Evolutionary conservation across 1,140 invertebrate genomes (phyloP), one percentile per base, ranked within the genome.

Genomic region (Heliothis virescens): DNA sequence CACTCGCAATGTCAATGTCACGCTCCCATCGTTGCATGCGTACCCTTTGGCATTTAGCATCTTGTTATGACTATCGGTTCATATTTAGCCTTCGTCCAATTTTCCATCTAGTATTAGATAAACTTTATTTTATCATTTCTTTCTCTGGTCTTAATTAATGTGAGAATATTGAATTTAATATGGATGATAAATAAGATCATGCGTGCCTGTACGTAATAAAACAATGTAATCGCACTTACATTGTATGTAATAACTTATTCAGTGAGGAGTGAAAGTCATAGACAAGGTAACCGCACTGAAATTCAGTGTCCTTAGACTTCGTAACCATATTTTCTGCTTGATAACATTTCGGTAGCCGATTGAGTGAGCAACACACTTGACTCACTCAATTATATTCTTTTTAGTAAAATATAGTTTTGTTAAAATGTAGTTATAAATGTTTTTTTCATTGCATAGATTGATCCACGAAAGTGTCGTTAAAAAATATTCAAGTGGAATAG

Each of bases 1-100:
- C 80, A 78, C 57, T 79, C 69, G 72, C 87, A 88, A 87, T 89
- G 86, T 89, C 88, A 89, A 90, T 87, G 89, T 86, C 87, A 84
- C 86, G 83, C 82, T 81, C 80, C 78, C 75, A 80, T 81, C 81
- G 53, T 72, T 71, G 59, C 83, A 83, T 79, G 81, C 77, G 79
- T 79, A 67, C 75, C 50, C 78, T 63, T 79, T 83, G 60, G 16
- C 65, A 79, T 79, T 79, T 67, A 79, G 63, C 41, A 48, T 67
- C 21, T 29, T 26, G n/a, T 41, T 73, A 41, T 73, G 29, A 57
- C 52, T 41, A 41, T 12, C 41, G 26, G 15, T 47, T 62, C 50
- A 18, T 47, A 13, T 53, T 73, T 16, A 48, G 48, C 57, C 63
- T 67, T 67, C 18, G 41, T 48, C 15, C 41, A 18, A 21, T 47